Conservation (phyloP, 2,113 vertebrate species). For the Dasyurus viverrinus region DNA sequence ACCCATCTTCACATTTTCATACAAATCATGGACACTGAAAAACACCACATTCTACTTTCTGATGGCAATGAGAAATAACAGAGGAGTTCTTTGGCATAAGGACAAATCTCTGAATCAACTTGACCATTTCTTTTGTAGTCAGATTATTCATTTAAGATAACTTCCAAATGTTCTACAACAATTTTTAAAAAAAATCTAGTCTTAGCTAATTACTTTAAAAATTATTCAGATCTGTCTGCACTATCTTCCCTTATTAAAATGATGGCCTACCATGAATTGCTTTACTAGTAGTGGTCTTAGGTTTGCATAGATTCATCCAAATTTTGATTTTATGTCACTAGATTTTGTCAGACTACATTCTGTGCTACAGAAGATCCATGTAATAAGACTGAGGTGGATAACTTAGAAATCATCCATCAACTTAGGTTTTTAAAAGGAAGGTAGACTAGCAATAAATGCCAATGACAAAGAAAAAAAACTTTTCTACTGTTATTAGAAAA, state of each 20-base stretch:
- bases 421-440: not conserved
- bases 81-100: not conserved
- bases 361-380: not conserved
- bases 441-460: not conserved
- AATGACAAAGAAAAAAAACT: not conserved
- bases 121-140: not conserved
- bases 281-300: not conserved
- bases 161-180: not conserved
- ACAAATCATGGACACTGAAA: not conserved
- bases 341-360: not conserved
- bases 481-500: not conserved
- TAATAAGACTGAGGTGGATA: not conserved
- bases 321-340: not conserved
- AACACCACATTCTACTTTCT: not conserved
- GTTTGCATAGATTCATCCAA: not conserved
- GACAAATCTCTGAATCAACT: not conserved
- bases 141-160: not conserved
- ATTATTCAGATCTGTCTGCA: not conserved
- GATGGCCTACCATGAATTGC: not conserved
- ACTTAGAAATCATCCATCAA: not conserved
- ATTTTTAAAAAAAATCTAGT: not conserved
- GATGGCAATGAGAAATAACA: not conserved
- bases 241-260: not conserved
- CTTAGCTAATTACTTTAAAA: not conserved
- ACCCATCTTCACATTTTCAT: not conserved